phyloP scores from a whole-genome alignment of 2,113 vertebrate genomes.

The Chiloscyllium plagiosum region DNA sequence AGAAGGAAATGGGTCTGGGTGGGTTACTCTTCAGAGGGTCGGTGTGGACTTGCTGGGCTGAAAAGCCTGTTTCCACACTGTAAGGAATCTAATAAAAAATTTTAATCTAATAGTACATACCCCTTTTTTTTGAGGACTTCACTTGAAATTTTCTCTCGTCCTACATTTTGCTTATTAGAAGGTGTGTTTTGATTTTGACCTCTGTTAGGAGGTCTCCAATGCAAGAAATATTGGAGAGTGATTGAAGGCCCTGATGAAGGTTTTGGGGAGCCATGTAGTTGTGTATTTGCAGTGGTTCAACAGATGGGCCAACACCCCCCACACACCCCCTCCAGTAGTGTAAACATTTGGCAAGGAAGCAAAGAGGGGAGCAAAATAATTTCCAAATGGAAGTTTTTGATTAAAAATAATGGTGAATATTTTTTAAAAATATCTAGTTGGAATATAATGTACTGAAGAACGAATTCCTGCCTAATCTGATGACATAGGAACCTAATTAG shows the following conservation, averaged over 20 bases:
- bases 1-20: too few relatives aligned
- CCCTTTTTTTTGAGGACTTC: too few relatives aligned
- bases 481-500: background rate
- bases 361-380: background rate
- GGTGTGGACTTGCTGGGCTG: too few relatives aligned
- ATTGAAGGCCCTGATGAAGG: background rate
- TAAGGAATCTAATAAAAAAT: too few relatives aligned
- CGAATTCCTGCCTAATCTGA: background rate
- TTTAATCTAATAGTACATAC: too few relatives aligned
- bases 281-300: background rate
- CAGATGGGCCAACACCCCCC: background rate
- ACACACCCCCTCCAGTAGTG: background rate
- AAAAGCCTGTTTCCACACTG: too few relatives aligned
- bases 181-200: too few relatives aligned
- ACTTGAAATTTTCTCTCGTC: too few relatives aligned
- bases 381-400: background rate
- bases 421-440: background rate
- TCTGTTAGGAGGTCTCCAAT: background rate
- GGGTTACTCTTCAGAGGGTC: too few relatives aligned
- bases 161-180: too few relatives aligned
- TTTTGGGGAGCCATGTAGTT: background rate
- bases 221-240: background rate
- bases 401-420: background rate
- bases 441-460: background rate
- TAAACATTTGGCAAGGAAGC: background rate